Percentiles rank a stretch among this genome's conserved stretches.
phyloP scores from a whole-genome alignment of 2,113 vertebrate species.

The Arizona elegans region DNA sequence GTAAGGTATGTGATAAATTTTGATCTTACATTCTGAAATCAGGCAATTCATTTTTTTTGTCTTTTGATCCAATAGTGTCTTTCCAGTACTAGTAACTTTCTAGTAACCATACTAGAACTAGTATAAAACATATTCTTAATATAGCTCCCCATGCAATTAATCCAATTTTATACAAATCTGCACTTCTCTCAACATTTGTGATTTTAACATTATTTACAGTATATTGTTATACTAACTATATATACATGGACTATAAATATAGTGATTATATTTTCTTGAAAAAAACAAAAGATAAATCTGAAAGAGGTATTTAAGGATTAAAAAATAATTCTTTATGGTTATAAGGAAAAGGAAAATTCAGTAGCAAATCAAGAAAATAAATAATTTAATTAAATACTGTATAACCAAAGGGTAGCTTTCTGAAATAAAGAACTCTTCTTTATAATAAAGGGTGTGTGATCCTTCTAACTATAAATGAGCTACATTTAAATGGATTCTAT shows the following conservation, averaged over 20 bases:
- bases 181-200: neutral
- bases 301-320: neutral
- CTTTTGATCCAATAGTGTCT: neutral
- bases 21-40: neutral
- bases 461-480: neutral
- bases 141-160: neutral
- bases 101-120: neutral
- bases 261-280: neutral
- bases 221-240: neutral
- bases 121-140: neutral
- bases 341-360: neutral
- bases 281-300: neutral
- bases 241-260: neutral
- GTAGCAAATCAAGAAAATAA: neutral
- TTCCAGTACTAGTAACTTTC: neutral
- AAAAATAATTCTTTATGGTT: neutral
- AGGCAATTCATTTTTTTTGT: neutral
- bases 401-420: neutral
- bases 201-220: neutral
- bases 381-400: neutral
- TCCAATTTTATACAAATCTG: neutral
- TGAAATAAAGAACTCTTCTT: neutral
- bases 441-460: neutral
- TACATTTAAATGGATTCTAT: neutral
- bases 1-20: neutral